A percentile compares a stretch with the other conserved stretches of the same genome.
phyloP scores from a whole-genome alignment of 2,888 invertebrate genomes.

The Drosophila parthenogenetica region DNA sequence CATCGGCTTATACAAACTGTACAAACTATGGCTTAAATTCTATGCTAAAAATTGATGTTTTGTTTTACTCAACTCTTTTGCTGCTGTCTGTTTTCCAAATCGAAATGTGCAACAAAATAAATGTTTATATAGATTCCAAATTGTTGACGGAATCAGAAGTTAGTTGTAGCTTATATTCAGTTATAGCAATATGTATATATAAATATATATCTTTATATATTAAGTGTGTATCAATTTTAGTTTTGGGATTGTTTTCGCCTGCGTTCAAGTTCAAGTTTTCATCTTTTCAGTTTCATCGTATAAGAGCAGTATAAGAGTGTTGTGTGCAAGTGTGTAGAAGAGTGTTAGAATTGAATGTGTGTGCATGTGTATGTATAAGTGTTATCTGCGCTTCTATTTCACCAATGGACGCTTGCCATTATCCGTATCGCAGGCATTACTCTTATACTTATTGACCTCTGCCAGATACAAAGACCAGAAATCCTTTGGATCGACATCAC shows the following conservation, averaged over 20 bases:
- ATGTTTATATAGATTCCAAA: constrained; percentile 6
- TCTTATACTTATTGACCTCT: constrained; percentile 96
- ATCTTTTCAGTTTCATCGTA: too few species aligned
- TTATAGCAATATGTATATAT: not conserved
- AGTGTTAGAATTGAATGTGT: not conserved
- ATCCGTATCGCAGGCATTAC: constrained; percentile 96
- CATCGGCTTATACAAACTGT: constrained; percentile 44
- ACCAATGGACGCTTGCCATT: constrained; percentile 95
- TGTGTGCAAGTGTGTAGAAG: too few species aligned
- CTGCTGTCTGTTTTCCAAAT: not conserved
- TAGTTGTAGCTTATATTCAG: too few species aligned
- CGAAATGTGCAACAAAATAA: constrained; percentile 18
- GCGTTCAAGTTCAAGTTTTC: constrained; percentile 20
- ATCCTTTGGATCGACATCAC: constrained; percentile 88
- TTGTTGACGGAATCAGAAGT: too few species aligned
- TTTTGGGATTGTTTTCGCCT: constrained; percentile 9
- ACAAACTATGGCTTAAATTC: constrained; percentile 53
- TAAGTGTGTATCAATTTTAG: not conserved
- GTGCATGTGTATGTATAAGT: not conserved
- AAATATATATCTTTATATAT: constrained; percentile 4
- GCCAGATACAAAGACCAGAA: constrained; percentile 97
- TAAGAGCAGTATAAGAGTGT: too few species aligned
- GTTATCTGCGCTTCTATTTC: constrained; percentile 87
- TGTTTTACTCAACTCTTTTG: not conserved
- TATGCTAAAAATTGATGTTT: constrained; percentile 32